Percentiles rank a stretch among this genome's conserved stretches.
Evolutionary conservation across 1,140 invertebrate species (phyloP).

Genomic region (Aplysia californica): DNA sequence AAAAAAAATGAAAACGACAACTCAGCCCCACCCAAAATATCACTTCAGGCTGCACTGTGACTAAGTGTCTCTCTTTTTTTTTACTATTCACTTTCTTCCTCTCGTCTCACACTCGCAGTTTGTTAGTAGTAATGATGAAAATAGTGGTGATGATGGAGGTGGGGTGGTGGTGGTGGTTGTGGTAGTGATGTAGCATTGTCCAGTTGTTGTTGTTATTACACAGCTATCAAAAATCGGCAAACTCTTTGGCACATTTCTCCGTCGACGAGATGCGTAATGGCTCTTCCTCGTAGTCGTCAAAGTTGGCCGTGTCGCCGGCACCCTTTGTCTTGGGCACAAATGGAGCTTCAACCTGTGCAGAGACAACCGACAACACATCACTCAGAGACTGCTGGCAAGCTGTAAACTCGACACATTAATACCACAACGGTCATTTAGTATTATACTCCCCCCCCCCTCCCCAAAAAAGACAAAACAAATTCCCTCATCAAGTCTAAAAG

Average conservation of each 20-base stretch:
- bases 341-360: slow-evolving; percentile 69
- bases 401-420: too few relatives aligned
- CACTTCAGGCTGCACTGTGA: not conserved
- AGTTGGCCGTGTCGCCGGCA: slow-evolving; percentile 72
- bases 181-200: not conserved
- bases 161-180: not conserved
- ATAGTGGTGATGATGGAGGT: not conserved
- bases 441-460: too few relatives aligned
- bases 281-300: slow-evolving; percentile 74
- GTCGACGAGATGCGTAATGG: slow-evolving; percentile 67
- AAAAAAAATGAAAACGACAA: slow-evolving; percentile 2
- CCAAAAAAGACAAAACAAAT: too few relatives aligned
- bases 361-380: too few relatives aligned
- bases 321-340: slow-evolving; percentile 71
- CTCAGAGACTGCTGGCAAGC: too few relatives aligned
- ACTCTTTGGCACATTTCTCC: slow-evolving; percentile 71
- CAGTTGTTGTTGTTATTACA: not conserved
- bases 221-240: slow-evolving; percentile 72
- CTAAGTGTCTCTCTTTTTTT: too few relatives aligned
- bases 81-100: too few relatives aligned
- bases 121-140: too few relatives aligned
- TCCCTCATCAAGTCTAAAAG: too few relatives aligned
- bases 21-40: not conserved
- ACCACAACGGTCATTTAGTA: too few relatives aligned
- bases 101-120: too few relatives aligned